These are phyloP conservation scores for Catocala nupta DNA, from an alignment of 2,888 invertebrate species.

Conservation along the genomic window DNA sequence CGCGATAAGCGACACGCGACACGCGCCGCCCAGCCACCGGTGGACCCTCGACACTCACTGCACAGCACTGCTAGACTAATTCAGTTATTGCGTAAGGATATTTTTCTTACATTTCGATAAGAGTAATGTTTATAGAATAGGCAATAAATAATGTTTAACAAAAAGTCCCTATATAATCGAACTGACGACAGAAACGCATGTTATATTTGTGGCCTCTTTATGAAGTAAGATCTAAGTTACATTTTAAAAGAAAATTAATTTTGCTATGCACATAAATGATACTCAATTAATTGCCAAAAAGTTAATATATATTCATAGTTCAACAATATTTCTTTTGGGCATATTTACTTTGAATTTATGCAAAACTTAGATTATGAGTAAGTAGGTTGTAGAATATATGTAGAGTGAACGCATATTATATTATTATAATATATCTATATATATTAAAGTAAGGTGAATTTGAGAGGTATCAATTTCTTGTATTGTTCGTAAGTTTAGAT, in stretches of 20 bases:
- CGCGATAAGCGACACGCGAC: conserved; percentile 8
- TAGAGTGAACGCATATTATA: conserved; percentile 84
- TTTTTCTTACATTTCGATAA: conserved; percentile 86
- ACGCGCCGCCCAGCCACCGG: conserved; percentile 53
- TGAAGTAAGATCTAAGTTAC: conserved; percentile 87
- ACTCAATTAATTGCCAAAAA: conserved; percentile 89
- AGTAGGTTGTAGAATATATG: conserved; percentile 87
- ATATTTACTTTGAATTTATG: conserved; percentile 88
- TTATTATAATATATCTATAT: conserved; percentile 85
- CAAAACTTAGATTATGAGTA: conserved; percentile 86
- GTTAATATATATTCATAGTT: conserved; percentile 87
- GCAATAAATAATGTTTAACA: conserved; percentile 86
- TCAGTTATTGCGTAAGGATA: conserved; percentile 85
- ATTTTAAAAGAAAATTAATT: conserved; percentile 86
- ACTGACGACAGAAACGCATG: conserved; percentile 87
- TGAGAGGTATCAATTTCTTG: conserved; percentile 87
- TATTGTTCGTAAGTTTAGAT: conserved; percentile 88
- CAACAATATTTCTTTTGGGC: conserved; percentile 88
- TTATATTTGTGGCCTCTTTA: conserved; percentile 88
- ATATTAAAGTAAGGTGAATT: conserved; percentile 86
- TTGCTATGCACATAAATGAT: conserved; percentile 88
- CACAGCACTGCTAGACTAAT: conserved; percentile 86
- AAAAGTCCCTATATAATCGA: conserved; percentile 87
- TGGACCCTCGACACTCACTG: conserved; percentile 77
- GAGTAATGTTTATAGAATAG: conserved; percentile 84